Percentiles rank a stretch among this genome's conserved stretches.
These are phyloP conservation scores for Arothron firmamentum DNA, from an alignment of 2,113 vertebrate species.

Conservation along the genomic window DNA sequence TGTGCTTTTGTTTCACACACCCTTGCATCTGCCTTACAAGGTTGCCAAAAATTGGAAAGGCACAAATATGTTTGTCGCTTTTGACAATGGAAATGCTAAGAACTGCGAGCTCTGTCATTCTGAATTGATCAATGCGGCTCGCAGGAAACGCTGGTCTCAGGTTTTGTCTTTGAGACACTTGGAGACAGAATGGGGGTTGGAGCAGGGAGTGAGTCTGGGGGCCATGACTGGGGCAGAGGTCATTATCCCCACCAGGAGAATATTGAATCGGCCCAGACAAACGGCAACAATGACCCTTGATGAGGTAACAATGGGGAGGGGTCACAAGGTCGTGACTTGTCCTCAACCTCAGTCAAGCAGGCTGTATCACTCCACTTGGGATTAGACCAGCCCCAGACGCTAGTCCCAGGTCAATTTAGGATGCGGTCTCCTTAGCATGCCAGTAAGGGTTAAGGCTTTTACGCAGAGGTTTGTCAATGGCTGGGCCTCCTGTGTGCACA, in stretches of 20 bases:
- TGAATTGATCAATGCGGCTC: no score
- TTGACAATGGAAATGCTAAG: no score
- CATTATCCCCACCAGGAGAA: conserved; percentile 62
- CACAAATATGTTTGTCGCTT: no score
- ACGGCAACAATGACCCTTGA: conserved; percentile 63
- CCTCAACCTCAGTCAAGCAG: conserved; percentile 64
- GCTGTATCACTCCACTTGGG: conserved; percentile 59
- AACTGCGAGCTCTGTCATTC: no score
- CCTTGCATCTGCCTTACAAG: no score
- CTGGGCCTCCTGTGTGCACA: conserved; percentile 36
- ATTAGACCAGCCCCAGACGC: conserved; percentile 54
- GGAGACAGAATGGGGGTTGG: neutral
- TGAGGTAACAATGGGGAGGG: conserved; percentile 67
- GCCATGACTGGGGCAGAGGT: conserved; percentile 14
- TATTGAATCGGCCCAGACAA: conserved; percentile 72
- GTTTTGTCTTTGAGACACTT: conserved; percentile 2
- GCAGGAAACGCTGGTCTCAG: no score
- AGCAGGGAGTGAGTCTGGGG: neutral
- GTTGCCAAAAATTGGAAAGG: no score
- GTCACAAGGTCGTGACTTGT: conserved; percentile 64
- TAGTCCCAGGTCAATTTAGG: conserved; percentile 52
- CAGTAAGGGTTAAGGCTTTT: conserved; percentile 33
- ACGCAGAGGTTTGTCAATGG: conserved; percentile 36
- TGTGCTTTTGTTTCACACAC: no score
- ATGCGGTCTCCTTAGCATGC: conserved; percentile 8